These are phyloP conservation scores for Eulemur albifrons DNA, from an alignment of 2,797 vertebrate genomes.

Conservation along the genomic window DNA sequence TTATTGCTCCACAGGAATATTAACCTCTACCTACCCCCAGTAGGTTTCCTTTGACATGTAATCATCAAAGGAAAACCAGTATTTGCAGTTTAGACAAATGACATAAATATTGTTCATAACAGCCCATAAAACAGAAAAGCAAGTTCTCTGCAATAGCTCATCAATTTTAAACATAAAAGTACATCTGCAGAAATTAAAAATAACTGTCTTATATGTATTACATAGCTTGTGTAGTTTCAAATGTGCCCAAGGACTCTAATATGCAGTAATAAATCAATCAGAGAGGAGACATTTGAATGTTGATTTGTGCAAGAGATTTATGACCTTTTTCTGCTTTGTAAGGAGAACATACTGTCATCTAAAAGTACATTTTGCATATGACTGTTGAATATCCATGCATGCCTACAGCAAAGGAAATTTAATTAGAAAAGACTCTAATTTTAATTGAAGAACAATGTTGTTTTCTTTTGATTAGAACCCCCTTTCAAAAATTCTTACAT, in stretches of 20 bases:
- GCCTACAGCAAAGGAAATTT: conserved; percentile 31
- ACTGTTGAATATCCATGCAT: conserved; percentile 49
- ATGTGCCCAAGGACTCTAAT: conserved; percentile 23
- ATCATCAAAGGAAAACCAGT: not conserved
- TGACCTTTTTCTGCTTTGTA: conserved; percentile 34
- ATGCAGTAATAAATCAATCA: conserved; percentile 62
- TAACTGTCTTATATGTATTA: not conserved
- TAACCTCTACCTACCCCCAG: not conserved
- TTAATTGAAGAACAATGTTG: conserved; percentile 59
- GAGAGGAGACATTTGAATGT: conserved; percentile 49
- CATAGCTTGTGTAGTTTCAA: not conserved
- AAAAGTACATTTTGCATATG: conserved; percentile 61
- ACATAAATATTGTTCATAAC: not conserved
- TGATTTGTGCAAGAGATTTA: conserved; percentile 67
- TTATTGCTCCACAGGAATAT: not conserved
- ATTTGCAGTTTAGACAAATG: not conserved
- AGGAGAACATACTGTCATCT: conserved; percentile 45
- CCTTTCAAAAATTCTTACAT: not conserved
- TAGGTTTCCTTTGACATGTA: not conserved
- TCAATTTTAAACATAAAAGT: conserved; percentile 47
- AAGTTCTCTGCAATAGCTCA: not conserved
- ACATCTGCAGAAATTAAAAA: conserved; percentile 55
- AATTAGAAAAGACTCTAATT: conserved; percentile 57
- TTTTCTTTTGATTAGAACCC: conserved; percentile 45
- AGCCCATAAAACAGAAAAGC: not conserved